Percentiles rank a stretch among this genome's conserved stretches.
Evolutionary conservation across 2,113 vertebrate species (phyloP).

Genomic region (Dipodomys stephensi): DNA sequence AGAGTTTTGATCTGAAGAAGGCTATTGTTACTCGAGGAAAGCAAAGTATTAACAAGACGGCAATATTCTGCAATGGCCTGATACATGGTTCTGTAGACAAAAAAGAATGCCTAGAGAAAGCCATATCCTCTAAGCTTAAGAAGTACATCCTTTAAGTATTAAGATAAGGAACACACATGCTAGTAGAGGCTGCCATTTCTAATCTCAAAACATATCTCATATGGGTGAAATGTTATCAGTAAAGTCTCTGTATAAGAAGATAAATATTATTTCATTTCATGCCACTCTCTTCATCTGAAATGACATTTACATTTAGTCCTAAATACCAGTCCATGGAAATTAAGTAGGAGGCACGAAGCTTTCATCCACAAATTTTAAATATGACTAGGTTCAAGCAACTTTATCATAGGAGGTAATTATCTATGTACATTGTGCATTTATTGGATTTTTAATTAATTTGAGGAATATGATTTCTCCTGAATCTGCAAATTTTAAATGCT

Average conservation of each 20-base stretch:
- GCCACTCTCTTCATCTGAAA: background rate
- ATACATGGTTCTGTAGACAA: background rate
- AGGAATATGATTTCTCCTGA: slow-evolving; percentile 42
- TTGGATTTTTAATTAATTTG: slow-evolving; percentile 51
- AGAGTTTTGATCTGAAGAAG: background rate
- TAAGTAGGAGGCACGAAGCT: background rate
- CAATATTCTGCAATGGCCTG: background rate
- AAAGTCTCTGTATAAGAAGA: background rate
- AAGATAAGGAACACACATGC: slow-evolving; percentile 23
- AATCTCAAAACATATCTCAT: background rate
- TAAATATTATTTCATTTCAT: slow-evolving; percentile 48
- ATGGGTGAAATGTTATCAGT: slow-evolving; percentile 3
- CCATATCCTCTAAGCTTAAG: background rate
- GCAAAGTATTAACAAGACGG: background rate
- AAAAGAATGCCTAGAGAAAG: background rate
- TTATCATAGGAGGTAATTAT: slow-evolving; percentile 19
- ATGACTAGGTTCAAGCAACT: background rate
- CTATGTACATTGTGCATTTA: background rate
- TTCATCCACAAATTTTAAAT: slow-evolving; percentile 29
- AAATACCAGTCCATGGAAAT: slow-evolving; percentile 31
- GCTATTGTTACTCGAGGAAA: background rate
- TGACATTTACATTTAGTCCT: background rate
- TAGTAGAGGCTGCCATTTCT: background rate
- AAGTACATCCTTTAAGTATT: slow-evolving; percentile 3
- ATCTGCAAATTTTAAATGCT: slow-evolving; percentile 24